These are phyloP conservation scores for Drosophila peninsularis DNA, from an alignment of 2,888 invertebrate species.

Conservation along the genomic window DNA sequence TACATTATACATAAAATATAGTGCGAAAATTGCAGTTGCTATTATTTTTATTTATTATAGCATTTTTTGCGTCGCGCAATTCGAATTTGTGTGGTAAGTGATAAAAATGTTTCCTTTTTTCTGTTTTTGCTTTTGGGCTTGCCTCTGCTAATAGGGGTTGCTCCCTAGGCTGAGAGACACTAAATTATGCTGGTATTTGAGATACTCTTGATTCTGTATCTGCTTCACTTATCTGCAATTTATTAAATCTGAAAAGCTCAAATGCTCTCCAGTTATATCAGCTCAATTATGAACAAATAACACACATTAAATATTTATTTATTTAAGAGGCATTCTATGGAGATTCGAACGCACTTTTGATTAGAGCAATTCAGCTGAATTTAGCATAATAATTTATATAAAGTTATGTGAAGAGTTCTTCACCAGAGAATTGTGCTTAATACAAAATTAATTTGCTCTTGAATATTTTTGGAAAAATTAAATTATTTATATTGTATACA, in stretches of 20 bases:
- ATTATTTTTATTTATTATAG: conserved; percentile 62
- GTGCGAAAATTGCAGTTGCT: conserved; percentile 75
- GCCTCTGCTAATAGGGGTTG: conserved; percentile 42
- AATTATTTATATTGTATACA: background rate
- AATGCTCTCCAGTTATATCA: background rate
- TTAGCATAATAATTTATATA: background rate
- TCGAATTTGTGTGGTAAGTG: conserved; percentile 63
- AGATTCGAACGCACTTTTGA: background rate
- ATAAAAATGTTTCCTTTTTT: conserved; percentile 51
- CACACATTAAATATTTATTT: background rate
- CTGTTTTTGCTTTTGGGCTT: conserved; percentile 15
- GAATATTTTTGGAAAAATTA: background rate
- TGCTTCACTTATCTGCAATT: conserved; percentile 14
- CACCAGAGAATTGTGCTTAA: background rate
- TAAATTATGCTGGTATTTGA: conserved; percentile 32
- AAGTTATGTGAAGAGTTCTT: background rate
- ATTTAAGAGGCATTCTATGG: no score
- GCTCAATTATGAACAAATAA: background rate
- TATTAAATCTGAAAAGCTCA: conserved; percentile 6
- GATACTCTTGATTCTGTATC: conserved; percentile 24
- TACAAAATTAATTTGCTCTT: background rate
- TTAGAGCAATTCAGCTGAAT: background rate
- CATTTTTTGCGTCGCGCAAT: conserved; percentile 46
- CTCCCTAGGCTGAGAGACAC: conserved; percentile 21
- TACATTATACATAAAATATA: conserved; percentile 75